Conservation (phyloP, 1,140 invertebrate genomes). For the Dendrolimus kikuchii region DNA sequence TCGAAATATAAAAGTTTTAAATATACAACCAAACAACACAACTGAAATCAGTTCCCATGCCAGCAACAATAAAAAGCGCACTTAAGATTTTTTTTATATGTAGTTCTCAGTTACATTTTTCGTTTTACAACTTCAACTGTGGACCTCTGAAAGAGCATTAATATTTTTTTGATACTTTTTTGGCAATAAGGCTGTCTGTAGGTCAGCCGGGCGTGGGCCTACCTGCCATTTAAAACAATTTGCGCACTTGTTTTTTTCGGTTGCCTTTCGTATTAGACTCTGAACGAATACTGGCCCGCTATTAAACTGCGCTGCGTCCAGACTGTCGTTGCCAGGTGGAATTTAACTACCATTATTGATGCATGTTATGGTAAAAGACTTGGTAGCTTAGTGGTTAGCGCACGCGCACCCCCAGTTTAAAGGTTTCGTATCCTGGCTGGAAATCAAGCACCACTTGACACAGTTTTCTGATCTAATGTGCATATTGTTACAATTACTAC, state of each 20-base stretch:
- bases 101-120: not conserved
- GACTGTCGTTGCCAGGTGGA: constrained; percentile 13
- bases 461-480: too few relatives aligned
- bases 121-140: not conserved
- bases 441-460: too few relatives aligned
- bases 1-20: not conserved
- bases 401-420: too few relatives aligned
- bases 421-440: too few relatives aligned
- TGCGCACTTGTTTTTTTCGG: constrained; percentile 46
- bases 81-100: not conserved
- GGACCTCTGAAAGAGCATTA: constrained; percentile 23
- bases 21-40: not conserved
- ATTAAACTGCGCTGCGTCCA: constrained; percentile 30
- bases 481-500: too few relatives aligned
- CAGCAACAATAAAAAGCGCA: too few relatives aligned
- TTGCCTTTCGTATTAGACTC: constrained; percentile 42
- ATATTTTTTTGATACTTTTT: constrained; percentile 33
- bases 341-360: too few relatives aligned
- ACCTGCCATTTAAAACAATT: constrained; percentile 70
- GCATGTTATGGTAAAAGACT: too few relatives aligned
- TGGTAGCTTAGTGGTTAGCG: too few relatives aligned
- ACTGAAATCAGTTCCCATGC: not conserved
- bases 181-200: constrained; percentile 48
- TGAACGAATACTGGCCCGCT: constrained; percentile 37
- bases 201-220: constrained; percentile 53